Percentiles rank a stretch among this genome's conserved stretches.
phyloP scores from a whole-genome alignment of 2,888 invertebrate genomes.

The Campoplex nolae region DNA sequence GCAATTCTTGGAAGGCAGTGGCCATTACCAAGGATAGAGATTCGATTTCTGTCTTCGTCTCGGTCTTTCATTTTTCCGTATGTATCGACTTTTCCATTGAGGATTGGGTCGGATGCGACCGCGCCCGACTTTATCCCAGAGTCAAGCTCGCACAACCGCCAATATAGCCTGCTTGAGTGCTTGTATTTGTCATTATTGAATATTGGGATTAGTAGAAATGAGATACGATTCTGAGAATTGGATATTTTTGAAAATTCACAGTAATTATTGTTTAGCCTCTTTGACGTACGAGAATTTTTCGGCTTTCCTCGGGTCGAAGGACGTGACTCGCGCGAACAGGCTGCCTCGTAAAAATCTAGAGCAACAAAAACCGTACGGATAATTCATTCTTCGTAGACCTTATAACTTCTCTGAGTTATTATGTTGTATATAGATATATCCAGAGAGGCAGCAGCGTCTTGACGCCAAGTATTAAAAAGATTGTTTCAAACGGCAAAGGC shows the following conservation, averaged over 20 bases:
- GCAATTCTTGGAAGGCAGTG: constrained; percentile 72
- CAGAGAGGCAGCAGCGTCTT: too few species aligned
- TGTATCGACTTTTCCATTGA: constrained; percentile 14
- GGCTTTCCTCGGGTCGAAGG: background rate
- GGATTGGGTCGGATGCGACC: constrained; percentile 48
- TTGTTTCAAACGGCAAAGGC: too few species aligned
- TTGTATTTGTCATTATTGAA: constrained; percentile 49
- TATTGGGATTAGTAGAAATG: constrained; percentile 65
- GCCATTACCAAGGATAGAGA: constrained; percentile 71
- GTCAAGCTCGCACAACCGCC: constrained; percentile 17
- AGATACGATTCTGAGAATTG: constrained; percentile 67
- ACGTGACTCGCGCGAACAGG: constrained; percentile 15
- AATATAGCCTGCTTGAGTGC: background rate
- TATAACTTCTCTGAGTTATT: background rate
- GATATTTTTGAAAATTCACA: constrained; percentile 65
- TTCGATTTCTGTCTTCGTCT: constrained; percentile 54
- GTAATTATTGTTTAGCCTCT: constrained; percentile 66
- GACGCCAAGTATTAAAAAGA: too few species aligned
- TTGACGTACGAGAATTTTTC: constrained; percentile 39
- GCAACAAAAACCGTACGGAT: constrained; percentile 54
- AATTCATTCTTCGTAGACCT: constrained; percentile 31
- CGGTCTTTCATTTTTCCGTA: constrained; percentile 1
- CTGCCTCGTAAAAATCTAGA: constrained; percentile 68
- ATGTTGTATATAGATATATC: background rate
- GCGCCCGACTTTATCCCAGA: background rate